Base-by-base conservation (phyloP, 53 echinoderm and acorn worm genomes). In the Mesocentrotus franciscanus region DNA sequence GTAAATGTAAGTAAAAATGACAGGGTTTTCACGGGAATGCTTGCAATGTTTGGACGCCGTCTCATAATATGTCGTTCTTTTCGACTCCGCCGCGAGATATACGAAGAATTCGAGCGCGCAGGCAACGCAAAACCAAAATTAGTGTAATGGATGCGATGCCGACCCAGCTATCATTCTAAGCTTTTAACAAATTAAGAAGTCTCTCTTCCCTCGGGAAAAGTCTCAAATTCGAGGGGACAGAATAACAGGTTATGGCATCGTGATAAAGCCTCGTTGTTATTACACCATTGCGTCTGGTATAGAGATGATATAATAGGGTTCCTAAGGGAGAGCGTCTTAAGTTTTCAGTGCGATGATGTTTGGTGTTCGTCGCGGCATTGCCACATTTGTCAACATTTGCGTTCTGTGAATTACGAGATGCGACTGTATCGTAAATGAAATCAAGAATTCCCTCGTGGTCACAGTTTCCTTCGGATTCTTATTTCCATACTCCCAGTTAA, bases 101-200 rank as follows among this genome's bases (percentile, higher is more conserved):
- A 58, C n/a, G 22, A 58, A n/a, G 27, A 87, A 87, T 87, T 57
- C 34, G 87, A 87, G 14, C 87, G 87, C 87, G 13, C 27, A 8
- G 1, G 87, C 87, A 87, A 87, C 87, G 29, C 58, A 87, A 87
- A 14, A 87, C 87, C 87, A 87, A 87, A 87, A 87, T 87, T 87
- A 87, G 87, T 87, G 87, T 87, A 87, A 87, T 87, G 87, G 87
- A 87, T 87, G 87, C 87, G 26, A n/a, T 58, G 81, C 27, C 87
- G 58, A 87, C 87, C 87, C 24, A 87, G 58, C 87, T 87, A 58
- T 87, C 11, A 59, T 87, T 87, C 56, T 87, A 26, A n/a, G 87
- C 87, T 87, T 87, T 87, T 87, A 87, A 87, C 58, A 84, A 84
- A 87, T 87, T 87, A 87, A 56, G 87, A 87, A 24, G 58, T 16